Conservation (phyloP, 2,888 invertebrate genomes). For the Geotrupes spiniger region DNA sequence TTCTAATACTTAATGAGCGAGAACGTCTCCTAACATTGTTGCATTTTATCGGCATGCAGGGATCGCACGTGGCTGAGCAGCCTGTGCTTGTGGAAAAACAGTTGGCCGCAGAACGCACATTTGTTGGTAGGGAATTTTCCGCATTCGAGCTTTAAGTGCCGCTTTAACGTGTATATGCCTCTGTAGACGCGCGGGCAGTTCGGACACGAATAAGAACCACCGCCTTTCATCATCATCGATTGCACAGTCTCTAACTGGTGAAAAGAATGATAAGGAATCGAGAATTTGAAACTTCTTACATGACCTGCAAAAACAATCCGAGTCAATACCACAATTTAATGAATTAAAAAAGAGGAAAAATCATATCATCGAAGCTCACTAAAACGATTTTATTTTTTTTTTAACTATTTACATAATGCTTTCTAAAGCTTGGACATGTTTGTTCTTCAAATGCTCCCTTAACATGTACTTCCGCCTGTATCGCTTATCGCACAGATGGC, state of each 20-base stretch:
- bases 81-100: conserved; percentile 27
- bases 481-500: conserved; percentile 1
- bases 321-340: no score
- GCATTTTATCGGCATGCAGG: conserved; percentile 24
- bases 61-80: conserved; percentile 25
- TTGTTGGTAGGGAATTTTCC: conserved; percentile 31
- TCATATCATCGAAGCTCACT: no score
- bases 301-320: conserved; percentile 1
- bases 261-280: neutral
- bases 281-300: neutral
- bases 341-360: no score
- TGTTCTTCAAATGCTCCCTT: conserved; percentile 3
- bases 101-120: conserved; percentile 25
- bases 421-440: neutral
- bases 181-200: conserved; percentile 26
- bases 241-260: neutral
- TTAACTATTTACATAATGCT: no score
- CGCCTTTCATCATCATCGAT: neutral
- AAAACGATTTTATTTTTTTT: no score
- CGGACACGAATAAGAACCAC: conserved; percentile 21
- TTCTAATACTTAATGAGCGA: no score
- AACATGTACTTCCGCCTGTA: conserved; percentile 59
- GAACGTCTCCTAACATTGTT: neutral
- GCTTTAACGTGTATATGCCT: conserved; percentile 23
- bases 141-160: conserved; percentile 46